Conservation (phyloP, 2,888 invertebrate genomes). For the Heliconius charithonia region DNA sequence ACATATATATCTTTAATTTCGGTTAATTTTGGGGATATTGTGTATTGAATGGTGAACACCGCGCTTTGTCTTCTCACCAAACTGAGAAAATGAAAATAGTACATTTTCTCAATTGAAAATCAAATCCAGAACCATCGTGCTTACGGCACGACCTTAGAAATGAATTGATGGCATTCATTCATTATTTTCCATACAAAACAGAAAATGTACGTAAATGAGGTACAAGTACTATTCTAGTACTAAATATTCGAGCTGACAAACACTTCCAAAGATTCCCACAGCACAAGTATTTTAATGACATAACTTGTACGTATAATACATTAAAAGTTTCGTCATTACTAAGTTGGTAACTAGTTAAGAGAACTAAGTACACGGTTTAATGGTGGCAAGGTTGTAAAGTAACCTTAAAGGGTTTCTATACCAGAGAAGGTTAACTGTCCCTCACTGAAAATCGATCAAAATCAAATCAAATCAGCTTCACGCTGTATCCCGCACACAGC, state of each 20-base stretch:
- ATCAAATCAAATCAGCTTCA: too few relatives aligned
- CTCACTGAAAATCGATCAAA: not conserved
- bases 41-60: not conserved
- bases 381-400: constrained; percentile 35
- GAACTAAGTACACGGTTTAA: constrained; percentile 44
- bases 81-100: too few relatives aligned
- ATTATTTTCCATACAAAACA: not conserved
- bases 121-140: not conserved
- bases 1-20: too few relatives aligned
- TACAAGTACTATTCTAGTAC: not conserved
- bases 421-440: constrained; percentile 21
- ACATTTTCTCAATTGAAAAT: not conserved
- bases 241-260: constrained; percentile 17
- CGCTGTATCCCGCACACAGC: too few relatives aligned
- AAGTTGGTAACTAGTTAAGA: constrained; percentile 46
- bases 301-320: constrained; percentile 37
- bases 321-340: constrained; percentile 46
- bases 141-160: too few relatives aligned
- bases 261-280: constrained; percentile 29
- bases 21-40: not conserved
- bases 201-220: not conserved
- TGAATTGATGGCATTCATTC: too few relatives aligned
- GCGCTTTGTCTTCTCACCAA: fast-evolving
- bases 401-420: constrained; percentile 38
- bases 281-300: constrained; percentile 36